These are phyloP conservation scores for Ictalurus furcatus DNA, from an alignment of 2,113 vertebrate species.

Conservation along the genomic window DNA sequence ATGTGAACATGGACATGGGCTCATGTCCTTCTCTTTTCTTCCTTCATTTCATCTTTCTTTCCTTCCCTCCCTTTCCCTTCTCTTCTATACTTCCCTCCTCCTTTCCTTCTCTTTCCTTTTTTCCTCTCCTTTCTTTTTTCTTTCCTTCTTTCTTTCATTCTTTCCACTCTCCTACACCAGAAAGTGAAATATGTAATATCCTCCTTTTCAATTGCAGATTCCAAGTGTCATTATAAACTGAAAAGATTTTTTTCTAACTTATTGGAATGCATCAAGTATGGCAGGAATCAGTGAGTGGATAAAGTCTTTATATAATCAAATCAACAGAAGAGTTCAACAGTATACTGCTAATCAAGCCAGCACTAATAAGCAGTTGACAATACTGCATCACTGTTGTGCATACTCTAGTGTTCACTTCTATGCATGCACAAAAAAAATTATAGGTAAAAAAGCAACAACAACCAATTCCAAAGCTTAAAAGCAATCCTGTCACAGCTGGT, in stretches of 20 bases:
- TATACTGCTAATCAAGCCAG: conserved; percentile 4
- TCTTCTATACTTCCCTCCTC: too few relatives aligned
- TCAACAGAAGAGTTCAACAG: not conserved
- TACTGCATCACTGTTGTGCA: not conserved
- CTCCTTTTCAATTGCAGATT: not conserved
- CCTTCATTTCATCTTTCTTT: not conserved
- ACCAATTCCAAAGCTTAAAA: conserved; percentile 1
- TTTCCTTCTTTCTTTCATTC: not conserved
- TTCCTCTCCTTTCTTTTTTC: not conserved
- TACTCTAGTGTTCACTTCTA: not conserved
- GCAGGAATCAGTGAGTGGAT: not conserved
- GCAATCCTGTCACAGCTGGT: not conserved
- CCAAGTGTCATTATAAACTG: not conserved
- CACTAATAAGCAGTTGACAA: conserved; percentile 12
- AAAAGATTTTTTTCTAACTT: not conserved
- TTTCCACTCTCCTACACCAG: not conserved
- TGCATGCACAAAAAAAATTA: not conserved
- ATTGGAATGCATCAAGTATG: not conserved
- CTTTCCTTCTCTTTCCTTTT: not conserved
- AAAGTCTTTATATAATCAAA: not conserved
- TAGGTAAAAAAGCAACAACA: not conserved
- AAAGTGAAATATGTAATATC: not conserved
- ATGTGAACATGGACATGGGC: not conserved
- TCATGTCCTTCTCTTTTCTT: not conserved
- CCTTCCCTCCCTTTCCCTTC: not conserved